Conservation (phyloP, 2,113 vertebrate genomes). For the Corythoichthys intestinalis region DNA sequence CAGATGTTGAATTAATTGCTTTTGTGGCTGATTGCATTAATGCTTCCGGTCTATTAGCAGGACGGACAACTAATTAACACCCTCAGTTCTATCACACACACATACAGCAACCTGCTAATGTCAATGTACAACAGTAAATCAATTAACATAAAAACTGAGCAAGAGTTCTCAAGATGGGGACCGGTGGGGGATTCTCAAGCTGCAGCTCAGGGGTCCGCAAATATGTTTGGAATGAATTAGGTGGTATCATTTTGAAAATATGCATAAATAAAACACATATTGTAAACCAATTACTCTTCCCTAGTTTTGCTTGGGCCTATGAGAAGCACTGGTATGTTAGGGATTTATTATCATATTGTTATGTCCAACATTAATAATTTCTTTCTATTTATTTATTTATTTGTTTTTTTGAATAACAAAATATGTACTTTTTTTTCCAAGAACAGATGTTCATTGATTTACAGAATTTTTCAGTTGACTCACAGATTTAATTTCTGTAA, state of each 20-base stretch:
- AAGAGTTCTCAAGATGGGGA: not conserved
- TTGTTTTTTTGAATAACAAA: too few species aligned
- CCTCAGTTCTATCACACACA: slow-evolving; percentile 26
- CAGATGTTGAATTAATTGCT: slow-evolving; percentile 70
- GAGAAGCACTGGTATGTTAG: not conserved
- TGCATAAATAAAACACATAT: not conserved
- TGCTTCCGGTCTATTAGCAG: slow-evolving; percentile 56
- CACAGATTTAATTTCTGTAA: too few species aligned
- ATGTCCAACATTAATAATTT: too few species aligned
- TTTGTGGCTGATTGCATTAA: slow-evolving; percentile 68
- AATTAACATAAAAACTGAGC: slow-evolving; percentile 5
- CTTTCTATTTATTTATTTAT: too few species aligned
- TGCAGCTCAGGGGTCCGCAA: not conserved
- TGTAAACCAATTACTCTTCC: not conserved
- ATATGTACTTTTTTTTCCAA: too few species aligned
- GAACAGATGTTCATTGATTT: too few species aligned
- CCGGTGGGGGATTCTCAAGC: not conserved
- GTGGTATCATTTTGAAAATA: not conserved
- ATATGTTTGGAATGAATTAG: not conserved
- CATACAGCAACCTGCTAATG: slow-evolving; percentile 6
- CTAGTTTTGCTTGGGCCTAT: not conserved
- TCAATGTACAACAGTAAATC: not conserved
- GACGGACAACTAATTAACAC: slow-evolving; percentile 62
- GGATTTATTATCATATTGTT: not conserved
- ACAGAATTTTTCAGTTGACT: too few species aligned